phyloP scores from a whole-genome alignment of 2,888 invertebrate genomes.

The Thecophora atra region DNA sequence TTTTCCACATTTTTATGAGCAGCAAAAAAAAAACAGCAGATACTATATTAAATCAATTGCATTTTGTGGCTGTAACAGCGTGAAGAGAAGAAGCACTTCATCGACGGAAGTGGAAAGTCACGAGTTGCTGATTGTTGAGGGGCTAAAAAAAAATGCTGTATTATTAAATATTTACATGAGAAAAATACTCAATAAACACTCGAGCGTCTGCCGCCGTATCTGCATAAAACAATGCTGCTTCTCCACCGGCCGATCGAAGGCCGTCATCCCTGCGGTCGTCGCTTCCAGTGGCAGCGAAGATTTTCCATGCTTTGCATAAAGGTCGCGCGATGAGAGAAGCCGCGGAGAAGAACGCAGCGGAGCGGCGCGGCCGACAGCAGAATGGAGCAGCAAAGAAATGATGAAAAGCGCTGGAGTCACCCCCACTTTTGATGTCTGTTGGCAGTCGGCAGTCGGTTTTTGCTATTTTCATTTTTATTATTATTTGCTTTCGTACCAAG shows the following conservation, averaged over 20 bases:
- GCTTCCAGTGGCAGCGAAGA: neutral
- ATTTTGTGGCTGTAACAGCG: neutral
- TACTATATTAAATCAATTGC: no score
- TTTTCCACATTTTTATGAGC: neutral
- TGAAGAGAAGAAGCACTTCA: neutral
- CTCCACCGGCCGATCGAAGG: constrained; percentile 2
- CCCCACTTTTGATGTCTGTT: constrained; percentile 28
- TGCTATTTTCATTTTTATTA: constrained; percentile 18
- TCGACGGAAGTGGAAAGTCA: constrained; percentile 13
- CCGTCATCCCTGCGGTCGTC: neutral
- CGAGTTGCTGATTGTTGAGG: neutral
- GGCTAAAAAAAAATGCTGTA: constrained; percentile 11
- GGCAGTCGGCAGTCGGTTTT: constrained; percentile 10
- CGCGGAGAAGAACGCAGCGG: neutral
- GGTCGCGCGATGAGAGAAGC: neutral
- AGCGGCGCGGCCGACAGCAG: neutral
- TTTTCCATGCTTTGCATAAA: constrained; percentile 12
- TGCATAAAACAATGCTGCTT: neutral
- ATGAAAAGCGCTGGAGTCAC: constrained; percentile 23
- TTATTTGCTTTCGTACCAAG: neutral
- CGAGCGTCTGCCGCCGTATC: neutral
- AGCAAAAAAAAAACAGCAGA: no score
- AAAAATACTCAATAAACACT: constrained; percentile 31
- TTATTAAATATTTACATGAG: constrained; percentile 35
- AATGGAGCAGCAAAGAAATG: neutral